A percentile compares a stretch with the other conserved stretches of the same genome.
Evolutionary conservation across 2,888 invertebrate genomes (phyloP).

Genomic region (Tryphoninae sp.): DNA sequence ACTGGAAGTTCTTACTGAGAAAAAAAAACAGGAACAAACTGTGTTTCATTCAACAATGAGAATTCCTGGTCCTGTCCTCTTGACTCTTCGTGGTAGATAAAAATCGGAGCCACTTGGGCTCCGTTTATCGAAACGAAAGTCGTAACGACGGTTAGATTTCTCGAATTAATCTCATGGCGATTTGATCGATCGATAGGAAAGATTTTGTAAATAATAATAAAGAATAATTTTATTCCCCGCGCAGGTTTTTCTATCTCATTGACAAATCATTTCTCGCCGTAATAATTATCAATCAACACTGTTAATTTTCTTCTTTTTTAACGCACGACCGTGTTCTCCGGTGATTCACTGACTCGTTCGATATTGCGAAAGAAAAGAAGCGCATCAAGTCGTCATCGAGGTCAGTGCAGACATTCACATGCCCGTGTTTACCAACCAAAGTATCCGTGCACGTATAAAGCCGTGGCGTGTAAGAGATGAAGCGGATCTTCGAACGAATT

Average conservation of each 20-base stretch:
- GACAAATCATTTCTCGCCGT: neutral
- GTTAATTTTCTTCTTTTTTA: conserved; percentile 2
- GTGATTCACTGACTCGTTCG: conserved; percentile 34
- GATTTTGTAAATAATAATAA: neutral
- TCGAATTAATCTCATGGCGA: neutral
- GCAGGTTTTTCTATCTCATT: neutral
- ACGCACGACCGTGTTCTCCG: conserved; percentile 30
- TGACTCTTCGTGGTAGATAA: too few relatives aligned
- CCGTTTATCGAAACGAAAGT: neutral
- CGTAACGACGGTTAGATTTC: neutral
- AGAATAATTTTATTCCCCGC: neutral
- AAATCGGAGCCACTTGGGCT: neutral
- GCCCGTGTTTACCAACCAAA: conserved; percentile 28
- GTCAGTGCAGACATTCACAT: conserved; percentile 54
- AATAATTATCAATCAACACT: neutral
- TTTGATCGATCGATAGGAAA: neutral
- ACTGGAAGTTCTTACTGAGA: neutral
- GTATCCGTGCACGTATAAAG: conserved; percentile 29
- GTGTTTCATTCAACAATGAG: neutral
- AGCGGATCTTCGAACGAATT: conserved; percentile 65
- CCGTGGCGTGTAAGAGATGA: conserved; percentile 20
- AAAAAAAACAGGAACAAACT: neutral
- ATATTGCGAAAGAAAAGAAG: conserved; percentile 46
- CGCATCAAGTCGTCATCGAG: conserved; percentile 58
- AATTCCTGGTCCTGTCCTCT: neutral